Evolutionary conservation across 2,113 vertebrate genomes (phyloP), one percentile per base, ranked within the genome.

Genomic region (Tupaia tana): DNA sequence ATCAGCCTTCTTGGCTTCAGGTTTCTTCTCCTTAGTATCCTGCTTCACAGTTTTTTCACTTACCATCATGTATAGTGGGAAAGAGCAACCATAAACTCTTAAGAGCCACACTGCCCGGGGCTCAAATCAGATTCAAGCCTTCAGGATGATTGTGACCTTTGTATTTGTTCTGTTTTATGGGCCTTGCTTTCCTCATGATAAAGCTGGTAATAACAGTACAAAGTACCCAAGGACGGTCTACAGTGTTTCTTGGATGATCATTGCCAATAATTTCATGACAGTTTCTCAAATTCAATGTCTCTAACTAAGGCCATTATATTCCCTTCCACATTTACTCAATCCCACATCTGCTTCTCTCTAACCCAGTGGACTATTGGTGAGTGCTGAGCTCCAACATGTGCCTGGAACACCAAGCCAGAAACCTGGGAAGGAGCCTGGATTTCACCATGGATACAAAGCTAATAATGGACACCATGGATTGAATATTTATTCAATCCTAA

Each of bases 221-320:
- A 70, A 43, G 52, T 61, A 70, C 19, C 31, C 52, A 80, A 86
- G 56, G 25, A 63, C 56, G 63, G 83, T 93, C 66, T 71, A 52
- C 22, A 63, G 56, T 64, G 29, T 34, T 34, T 31, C 84, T 58
- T 31, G 34, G 56, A 34, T 87, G 84, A 87, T 73, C 22, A 61
- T 31, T 87, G 67, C n/a, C 84, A 34, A 64, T 54, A 81, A 73
- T 87, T 74, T 63, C 27, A 84, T 2, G 6, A 78, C 64, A 43
- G 29, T 59, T 34, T 25, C 82, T 92, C 82, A 61, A 79, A 78
- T 59, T 86, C n/a, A 86, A 25, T n/a, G 71, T 92, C 82, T 67
- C 52, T 61, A 66, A 66, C n/a, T 29, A 69, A 78, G 58, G 59
- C 80, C 54, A 90, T 90, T 80, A 43, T 81, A 27, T 58, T 66